Evolutionary conservation across 2,113 vertebrate species (phyloP).

Genomic region (Otis tarda): DNA sequence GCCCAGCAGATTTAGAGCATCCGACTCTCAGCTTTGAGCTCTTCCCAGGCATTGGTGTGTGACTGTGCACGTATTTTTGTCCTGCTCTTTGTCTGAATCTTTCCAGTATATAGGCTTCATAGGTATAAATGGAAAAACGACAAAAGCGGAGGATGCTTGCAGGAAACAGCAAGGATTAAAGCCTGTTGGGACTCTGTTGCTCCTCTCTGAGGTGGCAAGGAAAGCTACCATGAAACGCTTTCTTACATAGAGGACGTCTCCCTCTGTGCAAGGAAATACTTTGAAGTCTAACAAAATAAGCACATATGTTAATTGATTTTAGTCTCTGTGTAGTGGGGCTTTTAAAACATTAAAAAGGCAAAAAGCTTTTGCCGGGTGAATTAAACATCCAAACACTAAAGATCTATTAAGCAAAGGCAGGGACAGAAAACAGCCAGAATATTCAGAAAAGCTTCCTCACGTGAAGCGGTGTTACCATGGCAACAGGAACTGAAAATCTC

Average conservation of each 20-base stretch:
- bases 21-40: background rate
- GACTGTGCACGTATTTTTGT: background rate
- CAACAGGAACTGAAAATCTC: slow-evolving; percentile 44
- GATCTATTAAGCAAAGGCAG: slow-evolving; percentile 38
- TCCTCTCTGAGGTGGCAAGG: background rate
- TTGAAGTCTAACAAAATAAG: background rate
- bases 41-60: rapidly evolving
- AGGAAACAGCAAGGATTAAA: background rate
- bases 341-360: background rate
- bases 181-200: background rate
- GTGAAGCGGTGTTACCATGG: slow-evolving; percentile 45
- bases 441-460: slow-evolving; percentile 67
- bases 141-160: background rate
- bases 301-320: background rate
- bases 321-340: background rate
- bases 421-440: slow-evolving; percentile 49
- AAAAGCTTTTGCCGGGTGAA: background rate
- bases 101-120: background rate
- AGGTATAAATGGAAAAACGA: background rate
- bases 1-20: background rate
- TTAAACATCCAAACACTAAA: slow-evolving; percentile 46
- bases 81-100: background rate
- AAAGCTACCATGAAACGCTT: background rate
- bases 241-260: background rate
- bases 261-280: background rate